phyloP scores from a whole-genome alignment of 2,797 vertebrate species.

The Coracias cyanogaster region DNA sequence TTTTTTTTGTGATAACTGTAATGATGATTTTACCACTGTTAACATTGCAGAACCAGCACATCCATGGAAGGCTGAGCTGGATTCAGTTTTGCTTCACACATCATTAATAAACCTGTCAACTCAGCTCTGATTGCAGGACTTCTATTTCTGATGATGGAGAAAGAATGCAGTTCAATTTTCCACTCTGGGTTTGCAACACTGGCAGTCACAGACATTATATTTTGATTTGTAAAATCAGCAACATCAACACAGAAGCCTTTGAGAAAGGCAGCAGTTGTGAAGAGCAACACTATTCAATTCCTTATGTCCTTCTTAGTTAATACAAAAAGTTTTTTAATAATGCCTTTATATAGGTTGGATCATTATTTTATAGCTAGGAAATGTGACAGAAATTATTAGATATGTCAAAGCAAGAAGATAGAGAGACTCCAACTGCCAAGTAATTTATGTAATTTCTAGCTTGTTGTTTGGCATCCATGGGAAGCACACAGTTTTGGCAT shows the following conservation, averaged over 20 bases:
- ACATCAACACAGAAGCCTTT: not conserved
- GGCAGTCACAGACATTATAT: not conserved
- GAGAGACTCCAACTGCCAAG: not conserved
- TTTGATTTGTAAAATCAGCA: not conserved
- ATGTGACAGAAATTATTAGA: not conserved
- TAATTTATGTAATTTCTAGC: not conserved
- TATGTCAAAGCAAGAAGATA: not conserved
- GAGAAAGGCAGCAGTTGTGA: not conserved
- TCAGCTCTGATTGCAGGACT: not conserved
- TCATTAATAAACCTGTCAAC: conserved; percentile 37
- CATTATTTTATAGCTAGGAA: not conserved
- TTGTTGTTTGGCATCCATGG: not conserved
- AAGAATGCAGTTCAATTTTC: conserved; percentile 8
- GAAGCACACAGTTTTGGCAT: not conserved
- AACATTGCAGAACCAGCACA: not conserved
- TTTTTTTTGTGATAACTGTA: not conserved
- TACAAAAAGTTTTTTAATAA: not conserved
- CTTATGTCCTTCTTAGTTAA: not conserved
- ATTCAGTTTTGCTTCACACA: conserved; percentile 35
- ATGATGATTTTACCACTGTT: conserved; percentile 12
- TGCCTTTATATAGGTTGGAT: not conserved
- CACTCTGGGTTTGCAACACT: not conserved
- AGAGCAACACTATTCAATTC: not conserved
- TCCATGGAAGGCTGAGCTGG: not conserved
- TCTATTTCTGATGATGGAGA: not conserved